Evolutionary conservation across 1,140 invertebrate genomes (phyloP), one percentile per base, ranked within the genome.

Genomic region (Euwallacea fornicatus): DNA sequence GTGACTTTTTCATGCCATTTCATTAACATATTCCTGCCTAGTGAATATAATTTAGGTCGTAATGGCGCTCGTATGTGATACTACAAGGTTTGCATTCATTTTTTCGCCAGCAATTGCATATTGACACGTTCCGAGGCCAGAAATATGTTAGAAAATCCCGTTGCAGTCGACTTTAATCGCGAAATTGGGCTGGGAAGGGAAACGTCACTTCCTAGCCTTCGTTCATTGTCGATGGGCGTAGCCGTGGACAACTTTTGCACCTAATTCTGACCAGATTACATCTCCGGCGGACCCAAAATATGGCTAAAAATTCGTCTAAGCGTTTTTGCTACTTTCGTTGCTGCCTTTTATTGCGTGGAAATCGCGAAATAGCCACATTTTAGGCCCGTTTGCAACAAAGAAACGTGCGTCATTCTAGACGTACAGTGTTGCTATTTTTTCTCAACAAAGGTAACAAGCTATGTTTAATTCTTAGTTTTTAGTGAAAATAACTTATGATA

Each of bases 11-110:
- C 73, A 79, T 80, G 78, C 79, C 78, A 80, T 80, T 79, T 79
- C 74, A 78, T 78, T 77, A 77, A 70, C 72, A 74, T 76, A 76
- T 77, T 78, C 79, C 77, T 78, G 76, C 75, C 76, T 79, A 78
- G 77, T 79, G 79, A 79, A 75, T 77, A 77, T 76, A 74, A 78
- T 74, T 78, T 79, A 77, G 78, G 75, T 78, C 76, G 78, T 77
- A 79, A 81, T 81, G 79, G 79, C 79, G 74, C 78, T 80, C 75
- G 78, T 79, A 78, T 81, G 79, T 81, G 79, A 80, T 78, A 76
- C 74, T 50, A 77, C 77, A 81, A 81, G 79, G 79, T 81, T 81
- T 81, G 79, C 77, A 77, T 78, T 77, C 78, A 78, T 81, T 81
- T 81, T 80, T 77, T 68, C 78, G 78, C 76, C 75, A 77, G 72